Conservation (phyloP, 2,888 invertebrate species). For the Acleris holmiana region DNA sequence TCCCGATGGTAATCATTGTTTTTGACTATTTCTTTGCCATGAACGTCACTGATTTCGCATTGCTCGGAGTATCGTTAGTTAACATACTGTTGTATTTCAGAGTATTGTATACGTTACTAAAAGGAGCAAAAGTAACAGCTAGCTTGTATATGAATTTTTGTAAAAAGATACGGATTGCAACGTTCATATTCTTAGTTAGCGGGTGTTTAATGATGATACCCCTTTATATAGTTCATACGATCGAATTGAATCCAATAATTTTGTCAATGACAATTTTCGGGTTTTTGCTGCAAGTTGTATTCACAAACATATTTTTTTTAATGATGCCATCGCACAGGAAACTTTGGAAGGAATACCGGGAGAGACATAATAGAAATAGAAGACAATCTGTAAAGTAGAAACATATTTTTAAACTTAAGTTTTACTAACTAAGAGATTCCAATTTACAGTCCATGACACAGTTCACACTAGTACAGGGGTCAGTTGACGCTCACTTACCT, state of each 20-base stretch:
- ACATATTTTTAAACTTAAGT: too few species aligned
- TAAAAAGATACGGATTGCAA: slow-evolving; percentile 1
- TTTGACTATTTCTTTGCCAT: background rate
- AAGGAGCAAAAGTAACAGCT: background rate
- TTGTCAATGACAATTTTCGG: background rate
- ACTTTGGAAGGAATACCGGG: slow-evolving; percentile 8
- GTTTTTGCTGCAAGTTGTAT: background rate
- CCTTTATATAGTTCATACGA: background rate
- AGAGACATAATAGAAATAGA: background rate
- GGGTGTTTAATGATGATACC: slow-evolving; percentile 4
- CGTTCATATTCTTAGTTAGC: slow-evolving; percentile 9
- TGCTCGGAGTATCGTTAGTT: background rate
- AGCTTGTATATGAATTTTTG: background rate
- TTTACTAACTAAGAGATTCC: too few species aligned
- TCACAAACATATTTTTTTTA: background rate
- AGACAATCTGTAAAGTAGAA: too few species aligned
- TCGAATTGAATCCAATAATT: background rate
- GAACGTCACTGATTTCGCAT: background rate
- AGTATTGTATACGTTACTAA: slow-evolving; percentile 3
- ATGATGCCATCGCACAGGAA: slow-evolving; percentile 6
- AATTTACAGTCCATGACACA: too few species aligned
- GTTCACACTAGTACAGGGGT: too few species aligned
- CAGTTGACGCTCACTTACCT: too few species aligned
- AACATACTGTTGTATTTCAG: background rate
- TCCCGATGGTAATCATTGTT: background rate